These are phyloP conservation scores for Tiliacea aurago DNA, from an alignment of 2,888 invertebrate genomes.

Conservation along the genomic window DNA sequence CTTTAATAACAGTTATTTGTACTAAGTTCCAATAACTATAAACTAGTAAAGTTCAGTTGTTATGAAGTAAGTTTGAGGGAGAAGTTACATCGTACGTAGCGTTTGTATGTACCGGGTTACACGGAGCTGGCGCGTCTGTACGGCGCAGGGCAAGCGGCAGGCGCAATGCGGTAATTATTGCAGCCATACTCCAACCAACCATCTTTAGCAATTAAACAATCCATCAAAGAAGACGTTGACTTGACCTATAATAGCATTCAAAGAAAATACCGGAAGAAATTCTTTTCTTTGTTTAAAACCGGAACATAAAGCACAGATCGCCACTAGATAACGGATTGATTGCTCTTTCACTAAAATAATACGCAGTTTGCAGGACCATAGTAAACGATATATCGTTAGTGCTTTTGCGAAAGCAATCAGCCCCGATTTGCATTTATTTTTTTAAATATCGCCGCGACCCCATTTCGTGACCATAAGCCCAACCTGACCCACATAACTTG, in stretches of 20 bases:
- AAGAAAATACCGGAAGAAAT: not conserved
- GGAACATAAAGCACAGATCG: not conserved
- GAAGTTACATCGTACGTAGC: slow-evolving; percentile 39
- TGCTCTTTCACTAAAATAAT: slow-evolving; percentile 1
- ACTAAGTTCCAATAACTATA: slow-evolving; percentile 45
- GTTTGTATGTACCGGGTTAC: slow-evolving; percentile 35
- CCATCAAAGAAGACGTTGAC: slow-evolving; percentile 13
- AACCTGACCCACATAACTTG: slow-evolving; percentile 58
- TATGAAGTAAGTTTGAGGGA: slow-evolving; percentile 51
- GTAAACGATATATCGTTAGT: slow-evolving; percentile 5
- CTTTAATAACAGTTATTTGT: slow-evolving; percentile 33
- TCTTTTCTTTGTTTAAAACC: not conserved
- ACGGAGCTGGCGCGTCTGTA: slow-evolving; percentile 48
- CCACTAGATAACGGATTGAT: not conserved
- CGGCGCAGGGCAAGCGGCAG: slow-evolving; percentile 65
- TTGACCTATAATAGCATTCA: not conserved
- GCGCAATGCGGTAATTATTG: slow-evolving; percentile 81
- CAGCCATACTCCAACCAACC: slow-evolving; percentile 56
- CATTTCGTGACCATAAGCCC: slow-evolving; percentile 44
- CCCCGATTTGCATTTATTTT: slow-evolving; percentile 29
- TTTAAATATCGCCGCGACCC: slow-evolving; percentile 38
- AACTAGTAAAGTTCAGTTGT: slow-evolving; percentile 51
- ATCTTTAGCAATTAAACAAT: slow-evolving; percentile 34
- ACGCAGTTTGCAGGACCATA: not conserved
- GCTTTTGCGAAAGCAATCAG: slow-evolving; percentile 40